Base-by-base conservation (phyloP, 2,797 vertebrate genomes). In the Argya squamiceps region DNA sequence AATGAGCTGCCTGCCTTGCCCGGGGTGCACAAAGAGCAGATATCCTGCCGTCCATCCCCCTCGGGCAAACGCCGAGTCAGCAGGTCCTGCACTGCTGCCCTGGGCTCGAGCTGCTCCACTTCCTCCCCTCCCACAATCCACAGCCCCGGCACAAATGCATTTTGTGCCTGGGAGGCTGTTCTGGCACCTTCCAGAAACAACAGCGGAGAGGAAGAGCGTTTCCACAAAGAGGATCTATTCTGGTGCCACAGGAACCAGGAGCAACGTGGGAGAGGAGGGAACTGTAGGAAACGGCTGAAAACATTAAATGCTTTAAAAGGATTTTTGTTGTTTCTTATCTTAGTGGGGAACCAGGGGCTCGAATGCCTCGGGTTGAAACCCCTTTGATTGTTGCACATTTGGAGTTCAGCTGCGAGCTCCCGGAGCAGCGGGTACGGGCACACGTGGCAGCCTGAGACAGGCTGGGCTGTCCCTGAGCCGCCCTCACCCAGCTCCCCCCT, bases 181-280 rank as follows among this genome's bases (percentile, higher is more conserved):
- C 73, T 15, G 34, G 70, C 58, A 14, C 34, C 90, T 94, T 94
- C 80, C 81, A 49, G 85, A 92, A 93, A 75, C 63, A 56, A 55
- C 67, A 89, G 77, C 8, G 0, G 47, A 92, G 91, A 96, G 93
- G 93, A 90, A 96, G 63, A 92, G 69, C 30, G 0, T 69, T 60
- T 68, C 84, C 81, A 84, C 86, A 74, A 55, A 82, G 85, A 85
- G 91, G 70, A 91, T 94, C 95, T 96, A 90, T 95, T 94, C 93
- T 95, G 85, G 94, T 87, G 91, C 87, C 69, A 79, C 85, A 93
- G 91, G 93, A 97, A 95, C 91, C 8, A 59, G 88, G 74, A 93
- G 94, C 81, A 56, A 93, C 27, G 44, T 79, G 93, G 91, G 96
- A 95, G 84, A 92, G 84, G 67, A 67, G 84, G 81, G 87, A 69